Percentiles rank a stretch among this genome's conserved stretches.
These are phyloP conservation scores for Mycogona germanica DNA, from an alignment of 2,888 invertebrate species.

Conservation along the genomic window DNA sequence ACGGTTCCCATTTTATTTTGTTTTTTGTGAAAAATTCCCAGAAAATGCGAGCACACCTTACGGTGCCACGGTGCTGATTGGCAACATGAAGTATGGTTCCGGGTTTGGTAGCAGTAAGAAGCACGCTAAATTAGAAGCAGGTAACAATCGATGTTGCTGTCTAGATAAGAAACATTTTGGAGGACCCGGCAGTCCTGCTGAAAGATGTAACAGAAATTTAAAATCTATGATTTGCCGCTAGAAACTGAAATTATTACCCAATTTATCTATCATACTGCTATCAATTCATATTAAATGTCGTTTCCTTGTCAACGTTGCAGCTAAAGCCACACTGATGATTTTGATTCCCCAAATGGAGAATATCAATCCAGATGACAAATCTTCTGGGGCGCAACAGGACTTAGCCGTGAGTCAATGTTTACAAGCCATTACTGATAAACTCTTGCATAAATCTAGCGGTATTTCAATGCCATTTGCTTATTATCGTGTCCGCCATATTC, in stretches of 20 bases:
- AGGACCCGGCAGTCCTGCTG: too few species aligned
- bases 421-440: neutral
- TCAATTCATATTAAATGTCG: neutral
- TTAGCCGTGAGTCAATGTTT: slow-evolving; percentile 27
- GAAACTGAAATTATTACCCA: too few species aligned
- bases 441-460: neutral
- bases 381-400: slow-evolving; percentile 28
- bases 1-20: neutral
- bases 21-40: slow-evolving; percentile 27
- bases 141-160: slow-evolving; percentile 27
- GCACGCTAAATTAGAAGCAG: slow-evolving; percentile 85
- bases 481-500: slow-evolving; percentile 18
- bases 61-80: slow-evolving; percentile 83
- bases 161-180: too few species aligned
- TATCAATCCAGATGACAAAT: slow-evolving; percentile 28
- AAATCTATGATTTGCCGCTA: too few species aligned
- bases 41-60: slow-evolving; percentile 90
- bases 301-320: slow-evolving; percentile 33
- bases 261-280: neutral
- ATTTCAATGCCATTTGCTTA: neutral
- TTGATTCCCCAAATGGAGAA: slow-evolving; percentile 84
- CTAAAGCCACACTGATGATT: slow-evolving; percentile 74
- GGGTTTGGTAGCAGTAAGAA: slow-evolving; percentile 94
- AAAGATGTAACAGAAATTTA: too few species aligned
- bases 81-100: slow-evolving; percentile 83